A percentile compares a stretch with the other conserved stretches of the same genome.
phyloP scores from a whole-genome alignment of 2,888 invertebrate genomes.

The Ellobium chinense region DNA sequence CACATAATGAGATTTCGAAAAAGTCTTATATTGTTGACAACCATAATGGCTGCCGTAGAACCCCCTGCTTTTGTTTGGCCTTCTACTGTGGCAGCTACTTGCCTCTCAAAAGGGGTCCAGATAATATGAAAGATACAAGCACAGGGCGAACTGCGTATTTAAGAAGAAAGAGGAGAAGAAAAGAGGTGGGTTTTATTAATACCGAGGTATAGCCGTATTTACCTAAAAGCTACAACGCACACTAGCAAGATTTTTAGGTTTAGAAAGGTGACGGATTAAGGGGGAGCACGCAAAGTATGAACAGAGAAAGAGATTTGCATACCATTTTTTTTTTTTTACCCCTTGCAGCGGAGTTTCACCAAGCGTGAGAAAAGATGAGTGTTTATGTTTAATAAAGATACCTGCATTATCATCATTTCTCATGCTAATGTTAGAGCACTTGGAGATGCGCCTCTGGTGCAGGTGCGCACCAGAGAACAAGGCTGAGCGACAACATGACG shows the following conservation, averaged over 20 bases:
- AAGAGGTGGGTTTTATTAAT: background rate
- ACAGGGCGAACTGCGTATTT: background rate
- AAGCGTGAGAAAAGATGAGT: background rate
- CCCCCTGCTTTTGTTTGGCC: background rate
- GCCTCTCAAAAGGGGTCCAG: background rate
- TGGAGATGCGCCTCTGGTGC: too few species aligned
- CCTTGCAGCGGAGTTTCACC: background rate
- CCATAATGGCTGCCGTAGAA: background rate
- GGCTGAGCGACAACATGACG: too few species aligned
- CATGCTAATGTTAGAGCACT: too few species aligned
- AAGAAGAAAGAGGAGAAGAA: background rate
- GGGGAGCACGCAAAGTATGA: background rate
- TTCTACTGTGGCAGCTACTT: background rate
- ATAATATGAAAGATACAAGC: background rate
- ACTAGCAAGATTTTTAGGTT: background rate
- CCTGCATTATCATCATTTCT: too few species aligned
- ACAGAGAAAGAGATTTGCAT: background rate
- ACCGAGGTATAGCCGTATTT: background rate
- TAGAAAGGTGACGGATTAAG: background rate
- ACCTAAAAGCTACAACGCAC: background rate
- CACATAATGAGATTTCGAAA: background rate
- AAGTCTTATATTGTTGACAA: background rate
- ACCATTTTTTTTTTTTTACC: background rate
- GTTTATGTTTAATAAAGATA: too few species aligned
- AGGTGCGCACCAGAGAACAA: too few species aligned